Percentiles rank a stretch among this genome's conserved stretches.
phyloP scores from a whole-genome alignment of 2,113 vertebrate species.

The Platichthys stellatus region DNA sequence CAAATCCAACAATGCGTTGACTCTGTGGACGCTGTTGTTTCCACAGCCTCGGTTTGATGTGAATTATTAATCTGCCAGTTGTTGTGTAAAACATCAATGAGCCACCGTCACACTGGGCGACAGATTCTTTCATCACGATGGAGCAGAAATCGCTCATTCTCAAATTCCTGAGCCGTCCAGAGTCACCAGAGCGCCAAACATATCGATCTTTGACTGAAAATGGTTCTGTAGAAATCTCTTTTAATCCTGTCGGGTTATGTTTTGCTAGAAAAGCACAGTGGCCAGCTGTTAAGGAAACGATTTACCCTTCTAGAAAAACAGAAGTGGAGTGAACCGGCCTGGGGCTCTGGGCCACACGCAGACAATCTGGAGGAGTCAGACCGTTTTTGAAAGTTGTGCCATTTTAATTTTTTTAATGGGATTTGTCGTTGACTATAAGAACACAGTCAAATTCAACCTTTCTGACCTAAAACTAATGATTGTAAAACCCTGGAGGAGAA shows the following conservation, averaged over 20 bases:
- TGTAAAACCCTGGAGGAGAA: conserved; percentile 42
- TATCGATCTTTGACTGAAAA: too few species aligned
- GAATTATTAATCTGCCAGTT: not conserved
- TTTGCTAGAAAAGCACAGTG: too few species aligned
- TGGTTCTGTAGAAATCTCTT: too few species aligned
- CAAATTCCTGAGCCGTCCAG: not conserved
- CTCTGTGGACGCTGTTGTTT: not conserved
- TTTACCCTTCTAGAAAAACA: too few species aligned
- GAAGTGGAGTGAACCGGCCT: too few species aligned
- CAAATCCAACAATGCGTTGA: not conserved
- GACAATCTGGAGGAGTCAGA: too few species aligned
- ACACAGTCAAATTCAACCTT: conserved; percentile 1
- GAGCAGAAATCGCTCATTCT: not conserved
- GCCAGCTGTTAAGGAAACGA: too few species aligned
- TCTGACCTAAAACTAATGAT: conserved; percentile 29
- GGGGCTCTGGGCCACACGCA: not conserved
- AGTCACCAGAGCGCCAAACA: not conserved
- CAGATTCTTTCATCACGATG: not conserved
- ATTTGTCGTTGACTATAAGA: conserved; percentile 22
- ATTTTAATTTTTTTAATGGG: conserved; percentile 19
- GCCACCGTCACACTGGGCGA: not conserved
- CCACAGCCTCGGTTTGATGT: not conserved
- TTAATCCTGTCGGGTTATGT: too few species aligned
- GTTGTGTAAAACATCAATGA: too few species aligned
- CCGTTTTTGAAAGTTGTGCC: too few species aligned